Percentiles rank a stretch among this genome's conserved stretches.
These are phyloP conservation scores for Rutilus rutilus DNA, from an alignment of 2,113 vertebrate species.

Conservation along the genomic window DNA sequence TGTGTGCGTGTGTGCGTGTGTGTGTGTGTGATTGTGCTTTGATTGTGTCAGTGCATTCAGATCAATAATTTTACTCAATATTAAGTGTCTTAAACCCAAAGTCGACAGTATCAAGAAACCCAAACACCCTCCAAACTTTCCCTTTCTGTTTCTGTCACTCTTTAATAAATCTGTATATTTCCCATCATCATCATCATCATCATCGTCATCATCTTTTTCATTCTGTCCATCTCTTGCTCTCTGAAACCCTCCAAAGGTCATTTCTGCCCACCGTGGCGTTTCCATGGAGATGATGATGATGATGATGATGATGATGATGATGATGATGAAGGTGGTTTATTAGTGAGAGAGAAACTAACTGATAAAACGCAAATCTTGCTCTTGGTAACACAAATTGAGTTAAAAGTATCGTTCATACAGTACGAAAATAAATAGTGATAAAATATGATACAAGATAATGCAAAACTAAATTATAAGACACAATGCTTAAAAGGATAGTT, in stretches of 20 bases:
- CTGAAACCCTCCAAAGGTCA: not conserved
- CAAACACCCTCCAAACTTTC: not conserved
- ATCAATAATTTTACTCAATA: no score
- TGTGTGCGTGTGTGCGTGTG: not conserved
- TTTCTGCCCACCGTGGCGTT: not conserved
- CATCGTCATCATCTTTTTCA: not conserved
- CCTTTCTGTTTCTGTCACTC: constrained; percentile 25
- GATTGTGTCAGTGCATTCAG: no score
- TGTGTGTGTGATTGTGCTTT: no score
- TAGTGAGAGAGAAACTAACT: not conserved
- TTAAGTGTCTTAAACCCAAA: no score
- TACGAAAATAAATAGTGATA: no score
- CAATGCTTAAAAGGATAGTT: not conserved
- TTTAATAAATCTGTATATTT: constrained; percentile 29
- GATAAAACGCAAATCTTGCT: not conserved
- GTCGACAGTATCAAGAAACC: no score
- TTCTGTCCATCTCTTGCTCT: not conserved
- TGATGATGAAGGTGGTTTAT: not conserved
- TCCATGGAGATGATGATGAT: not conserved
- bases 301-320: not conserved
- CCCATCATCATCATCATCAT: not conserved
- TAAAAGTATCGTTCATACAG: no score
- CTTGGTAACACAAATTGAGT: not conserved
- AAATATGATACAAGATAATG: no score
- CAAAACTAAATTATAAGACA: no score